Conservation (phyloP, 2,797 vertebrate genomes). For the Lutjanus argentimaculatus region DNA sequence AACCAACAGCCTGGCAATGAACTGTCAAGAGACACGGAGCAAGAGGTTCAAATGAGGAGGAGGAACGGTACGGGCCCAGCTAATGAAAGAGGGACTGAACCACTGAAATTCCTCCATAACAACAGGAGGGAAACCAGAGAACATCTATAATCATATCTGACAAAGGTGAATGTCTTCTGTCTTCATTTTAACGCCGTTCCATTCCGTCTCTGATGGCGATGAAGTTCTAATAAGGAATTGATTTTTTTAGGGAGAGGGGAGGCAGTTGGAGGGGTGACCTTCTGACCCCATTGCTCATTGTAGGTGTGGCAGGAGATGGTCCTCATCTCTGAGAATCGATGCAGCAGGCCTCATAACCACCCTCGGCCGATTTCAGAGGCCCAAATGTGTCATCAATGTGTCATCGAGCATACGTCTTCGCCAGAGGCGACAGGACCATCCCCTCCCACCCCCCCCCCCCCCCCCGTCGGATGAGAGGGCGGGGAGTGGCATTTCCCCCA, state of each 20-base stretch:
- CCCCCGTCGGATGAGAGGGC: constrained; percentile 58
- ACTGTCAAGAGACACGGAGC: constrained; percentile 82
- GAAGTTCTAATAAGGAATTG: constrained; percentile 86
- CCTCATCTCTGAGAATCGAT: constrained; percentile 78
- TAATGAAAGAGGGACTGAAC: constrained; percentile 70
- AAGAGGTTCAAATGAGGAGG: constrained; percentile 82
- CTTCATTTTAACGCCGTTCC: constrained; percentile 76
- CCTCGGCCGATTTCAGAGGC: constrained; percentile 56
- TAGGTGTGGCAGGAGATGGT: constrained; percentile 65
- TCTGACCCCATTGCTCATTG: constrained; percentile 78
- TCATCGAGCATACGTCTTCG: constrained; percentile 68
- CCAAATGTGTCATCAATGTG: constrained; percentile 76
- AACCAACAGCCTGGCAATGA: constrained; percentile 84
- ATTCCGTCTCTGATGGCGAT: constrained; percentile 61
- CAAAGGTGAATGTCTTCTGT: constrained; percentile 79
- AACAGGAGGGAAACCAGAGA: constrained; percentile 69
- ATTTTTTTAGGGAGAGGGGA: constrained; percentile 65
- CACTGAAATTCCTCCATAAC: constrained; percentile 72
- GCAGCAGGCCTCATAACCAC: constrained; percentile 58
- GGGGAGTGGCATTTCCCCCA: constrained; percentile 68
- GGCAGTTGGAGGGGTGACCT: constrained; percentile 71
- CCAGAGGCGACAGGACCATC: constrained; percentile 63
- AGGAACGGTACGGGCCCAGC: constrained; percentile 67
- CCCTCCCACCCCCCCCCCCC: constrained; percentile 17
- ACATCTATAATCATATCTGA: constrained; percentile 80